phyloP scores from a whole-genome alignment of 1,140 invertebrate genomes.

The Ganaspis sp. region DNA sequence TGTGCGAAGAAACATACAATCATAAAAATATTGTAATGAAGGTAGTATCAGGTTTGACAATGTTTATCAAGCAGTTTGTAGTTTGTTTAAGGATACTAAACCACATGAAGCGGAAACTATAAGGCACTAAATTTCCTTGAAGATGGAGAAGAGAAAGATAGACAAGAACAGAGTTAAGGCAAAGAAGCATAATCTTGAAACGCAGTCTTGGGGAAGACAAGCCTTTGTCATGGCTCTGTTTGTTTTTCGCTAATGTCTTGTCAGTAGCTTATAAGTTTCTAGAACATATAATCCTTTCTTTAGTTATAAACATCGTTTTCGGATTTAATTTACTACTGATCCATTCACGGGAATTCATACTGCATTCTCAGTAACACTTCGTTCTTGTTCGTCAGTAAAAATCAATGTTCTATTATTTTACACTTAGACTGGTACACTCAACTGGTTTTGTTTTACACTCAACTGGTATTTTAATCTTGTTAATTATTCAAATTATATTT shows the following conservation, averaged over 20 bases:
- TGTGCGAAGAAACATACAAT: too few relatives aligned
- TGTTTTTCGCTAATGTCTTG: background rate
- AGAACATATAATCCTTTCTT: background rate
- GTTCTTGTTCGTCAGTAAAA: too few relatives aligned
- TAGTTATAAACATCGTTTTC: background rate
- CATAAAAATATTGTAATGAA: background rate
- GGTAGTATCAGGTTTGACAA: background rate
- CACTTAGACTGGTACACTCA: too few relatives aligned
- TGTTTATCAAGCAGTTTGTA: background rate
- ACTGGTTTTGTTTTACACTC: too few relatives aligned
- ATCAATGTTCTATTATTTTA: background rate
- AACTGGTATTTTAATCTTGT: too few relatives aligned
- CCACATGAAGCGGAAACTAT: constrained; percentile 11
- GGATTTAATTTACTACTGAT: background rate
- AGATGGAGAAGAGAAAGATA: background rate
- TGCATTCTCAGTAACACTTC: too few relatives aligned
- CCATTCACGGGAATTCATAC: too few relatives aligned
- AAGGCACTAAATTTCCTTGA: background rate
- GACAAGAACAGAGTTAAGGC: constrained; percentile 3
- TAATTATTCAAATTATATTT: too few relatives aligned
- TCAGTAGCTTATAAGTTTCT: background rate
- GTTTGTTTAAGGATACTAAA: background rate
- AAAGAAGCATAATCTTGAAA: constrained; percentile 19
- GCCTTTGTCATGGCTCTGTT: constrained; percentile 10
- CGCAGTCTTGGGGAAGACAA: background rate